Evolutionary conservation across 2,888 invertebrate species (phyloP), one percentile per base, ranked within the genome.

Genomic region (Macaria notata): DNA sequence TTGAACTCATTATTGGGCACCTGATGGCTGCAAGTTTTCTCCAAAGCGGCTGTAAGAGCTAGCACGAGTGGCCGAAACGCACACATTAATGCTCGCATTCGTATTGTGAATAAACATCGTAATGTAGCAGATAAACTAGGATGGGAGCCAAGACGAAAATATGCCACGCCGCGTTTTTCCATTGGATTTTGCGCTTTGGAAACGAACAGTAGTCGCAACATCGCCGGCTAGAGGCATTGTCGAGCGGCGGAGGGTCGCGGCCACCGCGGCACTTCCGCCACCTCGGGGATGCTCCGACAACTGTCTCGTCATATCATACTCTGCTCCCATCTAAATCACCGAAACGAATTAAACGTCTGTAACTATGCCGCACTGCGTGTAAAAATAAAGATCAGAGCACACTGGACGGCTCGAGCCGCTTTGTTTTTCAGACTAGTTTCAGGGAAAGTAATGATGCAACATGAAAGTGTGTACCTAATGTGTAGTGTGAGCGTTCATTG

Each of bases 31-130:
- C 63, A 50, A 61, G 61, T 66, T 71, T 73, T 69, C 69, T 69
- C 71, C 68, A 67, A 72, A 75, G 73, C 70, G 50, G 58, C 65
- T 62, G 65, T 61, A 63, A 63, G 65, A 62, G 57, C 62, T 79
- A 47, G 52, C 41, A 84, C 84, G 82, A 88, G 86, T 84, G 82
- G 83, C 79, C 68, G 79, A 78, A 81, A 84, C 87, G 82, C 86
- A 84, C 87, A 88, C 88, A 89, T 87, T 84, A 86, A 87, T 88
- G 88, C 76, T 84, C 86, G 76, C 86, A 86, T 88, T 88, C 83
- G 89, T 88, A 91, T 91, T 91, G 90, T 91, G 91, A 90, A 91
- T 91, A 91, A 91, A 91, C 91, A 91, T 91, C 89, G 90, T 89
- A 89, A 90, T 89, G 90, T 89, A 90, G 86, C 88, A 88, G 91